These are phyloP conservation scores for Drosophila paramelanica DNA, from an alignment of 2,888 invertebrate species.

Conservation along the genomic window DNA sequence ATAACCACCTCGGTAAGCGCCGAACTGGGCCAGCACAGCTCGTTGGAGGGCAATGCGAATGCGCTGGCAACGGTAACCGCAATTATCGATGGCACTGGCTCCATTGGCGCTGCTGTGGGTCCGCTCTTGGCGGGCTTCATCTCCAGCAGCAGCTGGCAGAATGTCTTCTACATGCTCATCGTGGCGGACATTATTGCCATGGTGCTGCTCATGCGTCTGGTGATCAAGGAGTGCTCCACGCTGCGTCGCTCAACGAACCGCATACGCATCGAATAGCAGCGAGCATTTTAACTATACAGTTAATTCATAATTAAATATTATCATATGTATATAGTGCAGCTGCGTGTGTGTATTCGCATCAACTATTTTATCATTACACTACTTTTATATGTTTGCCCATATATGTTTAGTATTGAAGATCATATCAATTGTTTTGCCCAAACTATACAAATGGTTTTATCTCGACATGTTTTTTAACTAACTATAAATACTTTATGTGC, in stretches of 20 bases:
- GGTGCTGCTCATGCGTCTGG: slow-evolving; percentile 88
- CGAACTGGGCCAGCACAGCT: slow-evolving; percentile 94
- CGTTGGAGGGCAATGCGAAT: slow-evolving; percentile 92
- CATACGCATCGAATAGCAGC: slow-evolving; percentile 81
- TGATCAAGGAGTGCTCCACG: slow-evolving; percentile 84
- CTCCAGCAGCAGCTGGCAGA: slow-evolving; percentile 90
- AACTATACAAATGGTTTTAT: slow-evolving; percentile 20
- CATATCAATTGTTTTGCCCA: slow-evolving; percentile 48
- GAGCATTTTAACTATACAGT: slow-evolving; percentile 28
- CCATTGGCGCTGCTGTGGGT: slow-evolving; percentile 93
- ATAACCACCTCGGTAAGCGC: slow-evolving; percentile 98
- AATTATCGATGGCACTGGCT: slow-evolving; percentile 98
- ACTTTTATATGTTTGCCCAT: slow-evolving; percentile 8
- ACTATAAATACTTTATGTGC: slow-evolving; percentile 17
- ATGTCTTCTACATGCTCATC: slow-evolving; percentile 96
- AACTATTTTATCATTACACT: slow-evolving; percentile 28
- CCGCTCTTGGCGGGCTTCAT: slow-evolving; percentile 95
- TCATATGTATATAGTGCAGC: slow-evolving; percentile 40
- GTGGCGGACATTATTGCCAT: slow-evolving; percentile 92
- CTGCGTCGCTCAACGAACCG: slow-evolving; percentile 73
- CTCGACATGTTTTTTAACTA: slow-evolving; percentile 16
- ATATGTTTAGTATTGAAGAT: slow-evolving; percentile 6
- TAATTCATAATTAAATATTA: slow-evolving; percentile 12
- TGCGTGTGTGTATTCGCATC: slow-evolving; percentile 22
- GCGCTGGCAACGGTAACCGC: slow-evolving; percentile 99